Conservation (phyloP, 2,888 invertebrate species). For the Dorcus hopei region DNA sequence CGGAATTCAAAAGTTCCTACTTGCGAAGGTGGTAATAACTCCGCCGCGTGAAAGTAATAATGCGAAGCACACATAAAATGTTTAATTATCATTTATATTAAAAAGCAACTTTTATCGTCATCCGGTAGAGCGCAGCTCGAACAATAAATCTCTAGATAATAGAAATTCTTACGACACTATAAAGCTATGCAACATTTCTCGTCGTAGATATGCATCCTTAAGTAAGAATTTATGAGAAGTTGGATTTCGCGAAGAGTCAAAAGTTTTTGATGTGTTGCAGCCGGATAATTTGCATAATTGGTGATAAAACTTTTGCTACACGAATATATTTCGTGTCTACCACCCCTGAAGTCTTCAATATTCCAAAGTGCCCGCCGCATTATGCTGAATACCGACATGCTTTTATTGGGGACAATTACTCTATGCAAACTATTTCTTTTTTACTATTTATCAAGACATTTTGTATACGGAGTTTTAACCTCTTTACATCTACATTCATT, state of each 20-base stretch:
- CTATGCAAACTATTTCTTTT: too few species aligned
- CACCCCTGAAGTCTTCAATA: too few species aligned
- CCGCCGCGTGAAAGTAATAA: too few species aligned
- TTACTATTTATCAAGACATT: too few species aligned
- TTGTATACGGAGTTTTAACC: too few species aligned
- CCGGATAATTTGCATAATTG: conserved; percentile 24
- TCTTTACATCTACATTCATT: too few species aligned
- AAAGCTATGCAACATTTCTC: conserved; percentile 10
- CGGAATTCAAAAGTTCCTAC: too few species aligned
- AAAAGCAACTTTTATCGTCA: background rate
- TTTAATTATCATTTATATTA: conserved; percentile 13
- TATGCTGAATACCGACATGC: too few species aligned
- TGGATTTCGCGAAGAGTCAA: conserved; percentile 12
- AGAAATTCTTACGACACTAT: conserved; percentile 14
- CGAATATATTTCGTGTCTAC: background rate
- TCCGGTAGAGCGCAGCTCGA: background rate
- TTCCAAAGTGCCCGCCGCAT: too few species aligned
- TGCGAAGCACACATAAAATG: conserved; percentile 3
- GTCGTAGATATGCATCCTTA: conserved; percentile 18
- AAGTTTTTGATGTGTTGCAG: conserved; percentile 16
- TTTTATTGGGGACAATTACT: too few species aligned
- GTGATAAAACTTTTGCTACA: conserved; percentile 20
- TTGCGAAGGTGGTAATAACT: too few species aligned
- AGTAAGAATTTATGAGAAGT: conserved; percentile 18
- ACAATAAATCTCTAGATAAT: conserved; percentile 12